phyloP scores from a whole-genome alignment of 2,113 vertebrate species.

The Marcusenius ussheri region DNA sequence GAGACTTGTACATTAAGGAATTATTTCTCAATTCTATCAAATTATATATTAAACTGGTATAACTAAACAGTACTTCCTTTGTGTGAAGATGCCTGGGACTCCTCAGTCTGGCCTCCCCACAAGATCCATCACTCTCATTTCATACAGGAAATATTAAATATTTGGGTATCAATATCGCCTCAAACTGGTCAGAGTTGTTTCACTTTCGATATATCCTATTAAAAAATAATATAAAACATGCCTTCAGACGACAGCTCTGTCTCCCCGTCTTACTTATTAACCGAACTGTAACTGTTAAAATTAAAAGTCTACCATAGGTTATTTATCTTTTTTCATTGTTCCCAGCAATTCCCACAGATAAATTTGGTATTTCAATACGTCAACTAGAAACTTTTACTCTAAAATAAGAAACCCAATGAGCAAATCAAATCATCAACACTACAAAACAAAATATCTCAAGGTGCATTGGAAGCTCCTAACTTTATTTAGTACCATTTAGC shows the following conservation, averaged over 20 bases:
- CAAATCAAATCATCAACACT: background rate
- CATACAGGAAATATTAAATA: background rate
- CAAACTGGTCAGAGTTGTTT: background rate
- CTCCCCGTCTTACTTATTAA: background rate
- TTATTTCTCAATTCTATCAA: background rate
- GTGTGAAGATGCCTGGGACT: background rate
- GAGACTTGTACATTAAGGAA: background rate
- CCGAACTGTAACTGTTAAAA: background rate
- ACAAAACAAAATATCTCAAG: background rate
- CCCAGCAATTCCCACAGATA: background rate
- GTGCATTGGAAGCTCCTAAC: background rate
- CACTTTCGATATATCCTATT: background rate
- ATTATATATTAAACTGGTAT: background rate
- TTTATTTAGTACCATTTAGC: background rate
- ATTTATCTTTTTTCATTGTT: background rate
- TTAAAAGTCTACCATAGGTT: background rate
- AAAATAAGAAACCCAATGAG: background rate
- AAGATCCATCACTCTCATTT: background rate
- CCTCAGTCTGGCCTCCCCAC: background rate
- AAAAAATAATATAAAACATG: background rate
- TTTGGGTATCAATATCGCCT: background rate
- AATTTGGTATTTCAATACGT: background rate
- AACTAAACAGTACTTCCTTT: background rate
- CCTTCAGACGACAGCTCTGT: background rate
- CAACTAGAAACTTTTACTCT: background rate